Base-by-base conservation (phyloP, 2,797 vertebrate species). In the Garrulus glandarius region DNA sequence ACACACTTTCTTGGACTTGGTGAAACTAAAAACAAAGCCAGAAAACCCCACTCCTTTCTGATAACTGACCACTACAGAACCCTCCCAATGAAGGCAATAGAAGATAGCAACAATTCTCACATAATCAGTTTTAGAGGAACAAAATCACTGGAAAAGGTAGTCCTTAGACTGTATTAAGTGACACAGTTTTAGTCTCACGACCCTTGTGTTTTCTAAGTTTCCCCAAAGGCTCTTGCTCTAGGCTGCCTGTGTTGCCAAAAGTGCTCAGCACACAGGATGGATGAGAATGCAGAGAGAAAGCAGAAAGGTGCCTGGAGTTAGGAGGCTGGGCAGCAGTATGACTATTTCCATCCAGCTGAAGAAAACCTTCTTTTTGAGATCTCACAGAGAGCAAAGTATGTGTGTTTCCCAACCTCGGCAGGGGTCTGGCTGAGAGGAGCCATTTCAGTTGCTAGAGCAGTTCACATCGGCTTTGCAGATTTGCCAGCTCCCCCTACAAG, bases 401-500 rank as follows among this genome's bases (percentile, higher is more conserved):
- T 55, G 76, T 50, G 41, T 87, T 95, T 96, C 72, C 91, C 39
- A 32, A 29, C 70, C 75, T 82, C 30, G 11, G 84, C 59, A 69
- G 63, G 47, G 37, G 32, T 63, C 84, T 97, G 93, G 69, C 43
- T 91, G 81, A 87, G 26, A 89, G 77, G 15, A 92, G 20, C 11
- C 49, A 16, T 89, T 95, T 92, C 78, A 78, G 82, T 55, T 72
- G 49, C 78, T 5, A 50, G 39, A 87, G 64, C 53, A 4, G 5
- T 2, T 37, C 14, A 5, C 84, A 91, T 89, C 87, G 85, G 92
- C 76, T 92, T 92, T 94, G 84, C 87, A 84, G 81, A 94, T 67
- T 89, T 94, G 91, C 93, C 93, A 97, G 87, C 78, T 87, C 77
- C 30, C 74, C 89, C 84, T 89, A 75, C 87, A 96, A 93, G 92